A percentile compares a stretch with the other conserved stretches of the same genome.
phyloP scores from a whole-genome alignment of 2,797 vertebrate genomes.

The Acanthiza pusilla region DNA sequence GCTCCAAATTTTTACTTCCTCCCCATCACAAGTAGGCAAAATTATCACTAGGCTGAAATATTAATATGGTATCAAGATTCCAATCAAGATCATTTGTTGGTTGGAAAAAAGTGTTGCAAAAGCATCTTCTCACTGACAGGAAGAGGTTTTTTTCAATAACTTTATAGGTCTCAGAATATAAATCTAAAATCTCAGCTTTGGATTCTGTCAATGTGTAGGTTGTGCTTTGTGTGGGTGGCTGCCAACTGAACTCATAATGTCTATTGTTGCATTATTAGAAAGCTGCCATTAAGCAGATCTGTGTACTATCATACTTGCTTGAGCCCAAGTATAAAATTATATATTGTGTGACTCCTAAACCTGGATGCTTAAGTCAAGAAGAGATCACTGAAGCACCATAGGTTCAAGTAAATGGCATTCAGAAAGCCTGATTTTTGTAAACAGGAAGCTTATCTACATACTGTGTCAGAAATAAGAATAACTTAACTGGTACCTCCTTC shows the following conservation, averaged over 20 bases:
- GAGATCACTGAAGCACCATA: background rate
- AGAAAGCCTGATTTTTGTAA: conserved; percentile 2
- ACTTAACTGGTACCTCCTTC: background rate
- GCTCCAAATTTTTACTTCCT: background rate
- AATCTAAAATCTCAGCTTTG: conserved; percentile 37
- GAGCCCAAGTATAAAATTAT: conserved; percentile 2
- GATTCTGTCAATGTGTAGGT: conserved; percentile 34
- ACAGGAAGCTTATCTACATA: background rate
- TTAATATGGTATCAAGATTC: background rate
- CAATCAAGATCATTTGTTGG: background rate
- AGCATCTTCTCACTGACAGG: conserved; percentile 19
- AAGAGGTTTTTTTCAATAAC: conserved; percentile 23
- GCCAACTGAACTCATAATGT: conserved; percentile 11
- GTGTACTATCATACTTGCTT: background rate
- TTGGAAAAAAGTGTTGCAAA: background rate
- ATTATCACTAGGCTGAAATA: background rate
- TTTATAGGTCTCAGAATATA: conserved; percentile 26
- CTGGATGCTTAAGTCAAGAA: background rate
- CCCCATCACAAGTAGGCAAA: background rate
- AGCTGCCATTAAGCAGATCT: conserved; percentile 30
- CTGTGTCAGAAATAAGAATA: background rate
- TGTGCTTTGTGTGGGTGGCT: conserved; percentile 15
- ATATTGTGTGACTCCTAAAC: conserved; percentile 17
- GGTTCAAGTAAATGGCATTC: background rate
- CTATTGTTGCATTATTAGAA: conserved; percentile 59